A percentile compares a stretch with the other conserved stretches of the same genome.
Conservation (phyloP, 2,113 vertebrate species). For the Oophaga pumilio region DNA sequence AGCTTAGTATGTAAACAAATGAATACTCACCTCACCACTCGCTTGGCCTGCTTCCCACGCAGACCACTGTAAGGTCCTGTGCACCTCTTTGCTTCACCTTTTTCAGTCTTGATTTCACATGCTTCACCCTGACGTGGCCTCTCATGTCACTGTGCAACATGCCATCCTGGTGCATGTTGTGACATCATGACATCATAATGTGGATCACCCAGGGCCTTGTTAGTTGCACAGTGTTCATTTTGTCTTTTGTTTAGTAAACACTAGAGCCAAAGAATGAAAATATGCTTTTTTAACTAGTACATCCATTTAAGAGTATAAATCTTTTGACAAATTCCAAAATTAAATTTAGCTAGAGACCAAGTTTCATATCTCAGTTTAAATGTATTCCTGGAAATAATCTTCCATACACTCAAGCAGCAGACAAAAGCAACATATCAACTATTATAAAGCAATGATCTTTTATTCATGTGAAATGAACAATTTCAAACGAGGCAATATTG, state of each 20-base stretch:
- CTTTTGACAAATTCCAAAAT: background rate
- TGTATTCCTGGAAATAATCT: background rate
- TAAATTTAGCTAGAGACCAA: background rate
- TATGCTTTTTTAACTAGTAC: background rate
- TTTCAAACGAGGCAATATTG: background rate
- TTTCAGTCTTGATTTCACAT: too few relatives aligned
- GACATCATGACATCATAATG: too few relatives aligned
- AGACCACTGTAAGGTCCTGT: too few relatives aligned
- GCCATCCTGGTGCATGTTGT: too few relatives aligned
- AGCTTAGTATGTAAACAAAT: too few relatives aligned
- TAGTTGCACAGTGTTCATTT: too few relatives aligned
- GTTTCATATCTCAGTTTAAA: background rate
- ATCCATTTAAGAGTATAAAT: background rate
- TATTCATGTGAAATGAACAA: slow-evolving; percentile 1
- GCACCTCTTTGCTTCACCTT: too few relatives aligned
- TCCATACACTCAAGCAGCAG: background rate
- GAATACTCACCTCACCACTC: too few relatives aligned
- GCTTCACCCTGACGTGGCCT: too few relatives aligned
- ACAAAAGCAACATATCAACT: background rate
- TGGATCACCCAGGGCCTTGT: too few relatives aligned
- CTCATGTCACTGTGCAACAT: too few relatives aligned
- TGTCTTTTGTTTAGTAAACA: background rate
- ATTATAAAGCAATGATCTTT: slow-evolving; percentile 3
- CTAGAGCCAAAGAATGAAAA: background rate
- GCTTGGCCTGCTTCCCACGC: too few relatives aligned